Evolutionary conservation across 2,113 vertebrate species (phyloP), one percentile per base, ranked within the genome.

Genomic region (Hippocampus zosterae): DNA sequence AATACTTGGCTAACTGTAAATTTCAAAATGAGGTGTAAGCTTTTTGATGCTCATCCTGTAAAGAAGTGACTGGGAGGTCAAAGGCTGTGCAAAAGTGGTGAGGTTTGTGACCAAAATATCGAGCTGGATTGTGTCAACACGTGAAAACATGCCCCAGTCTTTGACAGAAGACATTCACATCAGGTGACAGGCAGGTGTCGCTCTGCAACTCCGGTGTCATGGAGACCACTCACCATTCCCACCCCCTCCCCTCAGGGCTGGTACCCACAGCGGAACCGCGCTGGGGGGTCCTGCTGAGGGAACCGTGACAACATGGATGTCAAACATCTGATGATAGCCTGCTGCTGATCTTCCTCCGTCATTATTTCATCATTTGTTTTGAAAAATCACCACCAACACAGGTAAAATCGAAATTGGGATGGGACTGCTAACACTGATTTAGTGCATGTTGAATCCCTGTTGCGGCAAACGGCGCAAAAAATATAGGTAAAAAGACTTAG

Each of bases 191-290:
- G 81, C 85, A 85, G 65, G 80, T 87, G 81, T 84, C 78, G 78
- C 81, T 76, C 61, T 67, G 81, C 61, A 19, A 67, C 7, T 80
- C 53, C 15, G 29, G 57, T 8, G 27, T 60, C 8, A 61, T 44
- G 61, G 76, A 42, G 48, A 82, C 81, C 87, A 91, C 90, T 91
- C 88, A 91, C 88, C 90, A 72, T 85, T 76, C 80, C 84, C 69
- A 75, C 77, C 69, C 70, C 79, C 64, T 42, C 73, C 71, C 44
- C 84, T 92, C 90, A 92, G 85, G 90, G 90, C 81, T 92, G 91
- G 88, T 91, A 92, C 83, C 90, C 90, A 86, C 90, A 92, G 80
- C 90, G 89, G 84, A 92, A 91, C 57, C 90, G 88, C 87, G 85
- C 66, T 83, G 91, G 88, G 81, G 90, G 76, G n/a, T 88, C 88